Evolutionary conservation across 2,113 vertebrate species (phyloP), one percentile per base, ranked within the genome.

Genomic region (Phylloscopus trochiloides): DNA sequence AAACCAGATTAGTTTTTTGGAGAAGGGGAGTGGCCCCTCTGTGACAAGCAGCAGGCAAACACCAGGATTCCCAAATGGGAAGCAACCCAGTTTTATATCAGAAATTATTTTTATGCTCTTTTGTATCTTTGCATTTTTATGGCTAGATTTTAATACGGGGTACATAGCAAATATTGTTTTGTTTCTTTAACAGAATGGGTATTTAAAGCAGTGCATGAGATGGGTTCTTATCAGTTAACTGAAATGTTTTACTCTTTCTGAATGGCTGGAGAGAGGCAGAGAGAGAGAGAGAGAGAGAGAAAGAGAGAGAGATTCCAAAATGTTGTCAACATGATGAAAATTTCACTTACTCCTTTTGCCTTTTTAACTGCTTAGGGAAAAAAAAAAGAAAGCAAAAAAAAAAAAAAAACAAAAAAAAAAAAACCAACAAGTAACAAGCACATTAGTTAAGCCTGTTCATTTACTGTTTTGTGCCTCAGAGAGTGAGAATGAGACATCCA

Each of bases 381-480:
- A 88, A 55, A 73, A 63, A 50, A 42, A 43, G 31, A 43, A 48
- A 42, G 18, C 55, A 25, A 43, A 26, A 34, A n/a, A 50, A 42
- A 43, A 34, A 43, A 59, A n/a, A 1, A 42, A 48, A 63, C 45
- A 34, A 45, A 34, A 40, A 59, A 42, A 24, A 62, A 25, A 36
- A 26, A 34, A n/a, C 8, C 29, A 65, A 66, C 29, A 63, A 67
- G 21, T 96, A 94, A 82, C 93, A n/a, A 97, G 88, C 84, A 38
- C 88, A 82, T 96, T 94, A 95, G 96, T 96, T 97, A 97, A 97
- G 97, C 97, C 93, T 97, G 84, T 96, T 97, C 96, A 96, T 97
- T 97, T 97, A 95, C 97, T 97, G 97, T 97, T 97, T 97, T 97
- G 93, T 97, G 97, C 96, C 97, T 96, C 97, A 96, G 97, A 97